These are phyloP conservation scores for Disparrhopalites patrizii DNA, from an alignment of 2,888 invertebrate genomes.

Conservation along the genomic window DNA sequence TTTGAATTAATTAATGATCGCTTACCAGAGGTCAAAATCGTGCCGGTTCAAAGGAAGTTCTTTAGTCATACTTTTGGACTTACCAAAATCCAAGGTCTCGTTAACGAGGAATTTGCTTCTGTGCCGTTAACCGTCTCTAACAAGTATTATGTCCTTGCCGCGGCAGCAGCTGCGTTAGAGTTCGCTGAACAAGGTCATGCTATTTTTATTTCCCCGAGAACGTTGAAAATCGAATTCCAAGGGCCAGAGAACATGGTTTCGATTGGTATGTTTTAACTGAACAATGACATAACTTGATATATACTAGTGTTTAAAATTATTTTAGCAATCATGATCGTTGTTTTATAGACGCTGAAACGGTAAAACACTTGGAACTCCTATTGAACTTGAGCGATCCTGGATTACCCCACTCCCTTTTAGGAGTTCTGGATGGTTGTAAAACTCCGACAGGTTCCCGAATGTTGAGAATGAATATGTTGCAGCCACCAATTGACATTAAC, in stretches of 20 bases:
- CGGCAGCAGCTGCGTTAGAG: constrained; percentile 76
- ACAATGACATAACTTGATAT: background rate
- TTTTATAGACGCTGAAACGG: constrained; percentile 72
- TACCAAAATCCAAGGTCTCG: constrained; percentile 66
- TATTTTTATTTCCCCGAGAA: constrained; percentile 67
- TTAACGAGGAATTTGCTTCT: constrained; percentile 65
- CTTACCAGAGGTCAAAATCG: constrained; percentile 62
- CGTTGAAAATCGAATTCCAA: constrained; percentile 75
- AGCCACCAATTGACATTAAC: constrained; percentile 67
- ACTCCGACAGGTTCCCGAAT: constrained; percentile 72
- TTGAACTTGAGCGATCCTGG: constrained; percentile 49
- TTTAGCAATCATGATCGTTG: too few relatives aligned
- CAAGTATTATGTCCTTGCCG: constrained; percentile 79
- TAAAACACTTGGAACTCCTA: constrained; percentile 66
- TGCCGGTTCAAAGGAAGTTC: constrained; percentile 68
- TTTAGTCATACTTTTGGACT: constrained; percentile 74
- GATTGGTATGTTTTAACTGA: constrained; percentile 63
- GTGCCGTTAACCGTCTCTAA: constrained; percentile 63
- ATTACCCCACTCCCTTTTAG: constrained; percentile 59
- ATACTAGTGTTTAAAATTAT: background rate
- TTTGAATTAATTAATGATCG: constrained; percentile 59
- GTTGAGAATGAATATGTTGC: constrained; percentile 73
- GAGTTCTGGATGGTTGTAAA: constrained; percentile 61
- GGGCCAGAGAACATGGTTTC: constrained; percentile 74
- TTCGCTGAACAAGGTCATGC: constrained; percentile 78